Conservation (phyloP, 2,888 invertebrate genomes). For the Scaptomyza polygonia region DNA sequence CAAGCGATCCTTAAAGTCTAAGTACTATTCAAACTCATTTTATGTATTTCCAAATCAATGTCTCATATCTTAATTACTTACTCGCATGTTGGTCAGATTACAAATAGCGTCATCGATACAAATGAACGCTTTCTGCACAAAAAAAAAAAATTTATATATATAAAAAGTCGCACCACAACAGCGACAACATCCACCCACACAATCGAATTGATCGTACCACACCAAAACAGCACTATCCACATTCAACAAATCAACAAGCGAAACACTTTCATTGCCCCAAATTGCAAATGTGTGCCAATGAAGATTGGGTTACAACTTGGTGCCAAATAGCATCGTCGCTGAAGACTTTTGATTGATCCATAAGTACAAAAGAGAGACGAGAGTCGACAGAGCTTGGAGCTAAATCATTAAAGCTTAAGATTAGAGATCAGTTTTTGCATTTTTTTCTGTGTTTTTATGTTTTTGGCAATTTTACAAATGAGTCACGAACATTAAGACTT, state of each 20-base stretch:
- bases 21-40: too few relatives aligned
- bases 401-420: conserved; percentile 1
- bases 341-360: conserved; percentile 37
- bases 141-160: too few relatives aligned
- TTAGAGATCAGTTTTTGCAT: conserved; percentile 5
- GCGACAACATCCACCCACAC: conserved; percentile 38
- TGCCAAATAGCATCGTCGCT: conserved; percentile 12
- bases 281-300: conserved; percentile 41
- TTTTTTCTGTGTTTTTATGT: not conserved
- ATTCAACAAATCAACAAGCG: conserved; percentile 13
- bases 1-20: too few relatives aligned
- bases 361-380: conserved; percentile 15
- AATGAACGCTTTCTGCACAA: conserved; percentile 62
- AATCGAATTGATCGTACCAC: conserved; percentile 7
- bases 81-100: conserved; percentile 28
- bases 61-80: conserved; percentile 58
- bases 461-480: conserved; percentile 3
- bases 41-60: not conserved
- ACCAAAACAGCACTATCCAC: not conserved
- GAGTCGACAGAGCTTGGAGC: not conserved
- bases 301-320: conserved; percentile 35
- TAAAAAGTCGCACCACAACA: conserved; percentile 14
- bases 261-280: conserved; percentile 57
- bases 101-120: conserved; percentile 9
- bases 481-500: conserved; percentile 6